Evolutionary conservation across 2,888 invertebrate genomes (phyloP), one percentile per base, ranked within the genome.

Genomic region (Odiellus spinosus): DNA sequence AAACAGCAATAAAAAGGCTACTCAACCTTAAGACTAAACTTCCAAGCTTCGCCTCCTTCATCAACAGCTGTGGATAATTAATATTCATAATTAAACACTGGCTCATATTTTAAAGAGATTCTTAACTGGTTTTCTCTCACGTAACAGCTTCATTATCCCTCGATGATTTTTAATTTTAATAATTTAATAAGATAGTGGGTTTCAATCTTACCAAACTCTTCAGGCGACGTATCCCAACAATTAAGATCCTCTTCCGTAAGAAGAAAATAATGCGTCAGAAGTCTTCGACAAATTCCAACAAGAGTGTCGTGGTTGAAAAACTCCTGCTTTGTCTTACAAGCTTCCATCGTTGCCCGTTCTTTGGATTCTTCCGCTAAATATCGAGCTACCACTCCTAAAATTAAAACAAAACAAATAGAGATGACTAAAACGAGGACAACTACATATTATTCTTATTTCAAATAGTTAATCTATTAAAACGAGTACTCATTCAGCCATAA

Each of bases 21-120:
- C 26, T 26, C 69, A 66, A 84, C 84, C 73, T 84, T 75, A 52
- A 90, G 71, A 60, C 81, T 85, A 63, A 87, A 93, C 63, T 87
- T 90, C 84, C 87, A 90, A n/a, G 82, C 80, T 64, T 91, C 90
- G 1, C 87, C 87, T 11, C 79, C 77, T 64, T 88, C 87, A 59
- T 86, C 86, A 38, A 79, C 64, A 51, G 69, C 72, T 73, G 63
- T 56, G 63, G 63, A 32, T 4, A 45, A 20, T 33, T 45, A 19
- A n/a, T 3, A 43, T 32, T 17, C 21, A 42, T 35, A 44, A 26
- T 42, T 39, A 44, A 48, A 45, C 21, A 21, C 17, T 42, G 32
- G 15, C 39, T 17, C 21, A 18, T n/a, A n/a, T n/a, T n/a, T n/a
- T n/a, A n/a, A n/a, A n/a, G n/a, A n/a, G n/a, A n/a, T n/a, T n/a